A percentile compares a stretch with the other conserved stretches of the same genome.
Conservation (phyloP, 2,888 invertebrate species). For the Caenorhabditis doughertyi region DNA sequence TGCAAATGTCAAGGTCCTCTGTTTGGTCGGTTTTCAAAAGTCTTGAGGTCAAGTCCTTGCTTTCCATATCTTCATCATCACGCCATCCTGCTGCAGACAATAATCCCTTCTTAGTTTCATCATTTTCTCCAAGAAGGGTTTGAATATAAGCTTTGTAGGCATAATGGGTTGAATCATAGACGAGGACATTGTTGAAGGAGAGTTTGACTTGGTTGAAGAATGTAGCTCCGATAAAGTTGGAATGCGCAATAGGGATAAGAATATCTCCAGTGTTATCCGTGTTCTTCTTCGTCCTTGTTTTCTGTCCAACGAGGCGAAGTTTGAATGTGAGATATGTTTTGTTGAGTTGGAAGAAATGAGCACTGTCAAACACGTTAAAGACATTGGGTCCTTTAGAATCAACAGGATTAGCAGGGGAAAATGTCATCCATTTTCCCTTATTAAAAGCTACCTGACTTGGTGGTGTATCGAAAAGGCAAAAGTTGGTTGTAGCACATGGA, state of each 20-base stretch:
- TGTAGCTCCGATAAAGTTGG: constrained; percentile 3
- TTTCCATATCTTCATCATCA: neutral
- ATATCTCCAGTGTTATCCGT: too few species aligned
- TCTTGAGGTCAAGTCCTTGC: too few species aligned
- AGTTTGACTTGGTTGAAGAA: constrained; percentile 1
- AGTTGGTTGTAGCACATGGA: constrained; percentile 3
- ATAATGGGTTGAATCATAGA: constrained; percentile 30
- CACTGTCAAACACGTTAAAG: neutral
- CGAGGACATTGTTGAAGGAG: constrained; percentile 5
- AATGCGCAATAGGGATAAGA: too few species aligned
- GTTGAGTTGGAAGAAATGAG: too few species aligned
- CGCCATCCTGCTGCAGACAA: constrained; percentile 28
- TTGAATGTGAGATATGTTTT: neutral
- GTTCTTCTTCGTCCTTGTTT: neutral
- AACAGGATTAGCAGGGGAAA: neutral
- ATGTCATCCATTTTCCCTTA: constrained; percentile 38
- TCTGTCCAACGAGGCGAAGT: neutral
- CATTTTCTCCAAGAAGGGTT: constrained; percentile 18
- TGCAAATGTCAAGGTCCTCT: neutral
- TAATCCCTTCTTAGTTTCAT: constrained; percentile 1
- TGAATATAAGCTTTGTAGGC: constrained; percentile 35
- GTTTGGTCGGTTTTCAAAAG: too few species aligned
- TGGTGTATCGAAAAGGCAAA: constrained; percentile 16
- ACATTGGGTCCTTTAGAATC: constrained; percentile 1
- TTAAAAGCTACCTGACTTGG: constrained; percentile 23